Percentiles rank a stretch among this genome's conserved stretches.
Evolutionary conservation across 1,140 invertebrate species (phyloP).

Genomic region (Heliconius congener): DNA sequence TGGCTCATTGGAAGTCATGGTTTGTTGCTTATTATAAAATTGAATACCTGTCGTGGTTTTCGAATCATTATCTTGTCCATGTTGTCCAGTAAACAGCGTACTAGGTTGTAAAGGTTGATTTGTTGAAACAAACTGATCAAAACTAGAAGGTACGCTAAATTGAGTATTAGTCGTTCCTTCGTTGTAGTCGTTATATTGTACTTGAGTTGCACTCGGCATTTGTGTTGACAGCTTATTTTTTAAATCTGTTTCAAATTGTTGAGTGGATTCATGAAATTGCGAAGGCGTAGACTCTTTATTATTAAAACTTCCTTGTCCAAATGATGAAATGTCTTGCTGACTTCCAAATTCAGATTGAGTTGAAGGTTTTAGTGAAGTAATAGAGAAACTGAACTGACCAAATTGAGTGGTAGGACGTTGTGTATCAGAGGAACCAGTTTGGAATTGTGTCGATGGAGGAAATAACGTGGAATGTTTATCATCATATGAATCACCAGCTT

Average conservation of each 20-base stretch:
- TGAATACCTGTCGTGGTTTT: slow-evolving; percentile 9
- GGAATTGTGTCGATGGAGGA: background rate
- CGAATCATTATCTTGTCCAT: slow-evolving; percentile 21
- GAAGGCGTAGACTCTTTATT: slow-evolving; percentile 3
- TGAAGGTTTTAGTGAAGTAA: background rate
- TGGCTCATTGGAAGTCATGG: background rate
- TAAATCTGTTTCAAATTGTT: slow-evolving; percentile 18
- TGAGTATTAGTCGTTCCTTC: background rate
- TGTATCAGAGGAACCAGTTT: background rate
- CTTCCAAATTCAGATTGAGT: background rate
- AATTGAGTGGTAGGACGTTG: background rate
- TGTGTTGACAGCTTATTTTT: slow-evolving; percentile 2
- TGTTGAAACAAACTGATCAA: slow-evolving; percentile 1
- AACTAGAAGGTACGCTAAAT: background rate
- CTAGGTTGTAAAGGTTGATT: slow-evolving; percentile 11
- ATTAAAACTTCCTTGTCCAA: slow-evolving; percentile 8
- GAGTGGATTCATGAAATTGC: background rate
- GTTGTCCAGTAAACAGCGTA: slow-evolving; percentile 16
- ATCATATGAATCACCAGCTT: background rate
- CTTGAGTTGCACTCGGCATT: background rate
- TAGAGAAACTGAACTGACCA: background rate
- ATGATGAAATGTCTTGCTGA: background rate
- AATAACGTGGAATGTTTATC: slow-evolving; percentile 2
- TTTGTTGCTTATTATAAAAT: slow-evolving; percentile 15
- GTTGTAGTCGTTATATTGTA: background rate